phyloP scores from a whole-genome alignment of 2,888 invertebrate genomes.

The Labia minor region DNA sequence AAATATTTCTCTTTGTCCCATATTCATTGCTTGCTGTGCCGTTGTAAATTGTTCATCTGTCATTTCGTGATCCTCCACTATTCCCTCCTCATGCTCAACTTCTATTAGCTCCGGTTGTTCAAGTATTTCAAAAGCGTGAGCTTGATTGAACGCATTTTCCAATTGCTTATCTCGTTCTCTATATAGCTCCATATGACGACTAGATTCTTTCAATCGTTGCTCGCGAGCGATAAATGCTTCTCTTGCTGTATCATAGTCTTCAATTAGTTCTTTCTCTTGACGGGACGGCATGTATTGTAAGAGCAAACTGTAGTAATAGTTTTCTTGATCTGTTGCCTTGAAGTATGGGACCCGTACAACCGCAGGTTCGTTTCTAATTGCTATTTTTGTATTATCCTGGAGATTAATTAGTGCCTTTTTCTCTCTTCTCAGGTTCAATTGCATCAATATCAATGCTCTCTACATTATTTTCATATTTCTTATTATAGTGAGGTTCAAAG shows the following conservation, averaged over 20 bases:
- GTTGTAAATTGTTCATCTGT: not conserved
- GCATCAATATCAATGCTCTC: too few relatives aligned
- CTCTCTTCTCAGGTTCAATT: too few relatives aligned
- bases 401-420: too few relatives aligned
- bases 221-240: slow-evolving; percentile 8
- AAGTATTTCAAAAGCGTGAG: slow-evolving; percentile 28
- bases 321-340: too few relatives aligned
- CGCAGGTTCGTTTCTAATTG: too few relatives aligned
- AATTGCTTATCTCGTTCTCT: slow-evolving; percentile 21
- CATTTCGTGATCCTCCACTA: not conserved
- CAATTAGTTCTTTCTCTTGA: slow-evolving; percentile 22
- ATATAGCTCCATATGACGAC: slow-evolving; percentile 23
- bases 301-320: too few relatives aligned
- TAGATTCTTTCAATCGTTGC: not conserved
- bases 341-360: too few relatives aligned
- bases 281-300: too few relatives aligned
- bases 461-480: too few relatives aligned
- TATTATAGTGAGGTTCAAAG: too few relatives aligned
- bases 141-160: slow-evolving; percentile 30
- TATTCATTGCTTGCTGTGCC: not conserved
- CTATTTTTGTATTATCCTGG: too few relatives aligned
- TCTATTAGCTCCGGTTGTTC: slow-evolving; percentile 21
- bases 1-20: not conserved
- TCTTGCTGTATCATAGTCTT: slow-evolving; percentile 19
- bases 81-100: not conserved